These are phyloP conservation scores for Corydoras sp. DNA, from an alignment of 2,113 vertebrate genomes.

Conservation along the genomic window DNA sequence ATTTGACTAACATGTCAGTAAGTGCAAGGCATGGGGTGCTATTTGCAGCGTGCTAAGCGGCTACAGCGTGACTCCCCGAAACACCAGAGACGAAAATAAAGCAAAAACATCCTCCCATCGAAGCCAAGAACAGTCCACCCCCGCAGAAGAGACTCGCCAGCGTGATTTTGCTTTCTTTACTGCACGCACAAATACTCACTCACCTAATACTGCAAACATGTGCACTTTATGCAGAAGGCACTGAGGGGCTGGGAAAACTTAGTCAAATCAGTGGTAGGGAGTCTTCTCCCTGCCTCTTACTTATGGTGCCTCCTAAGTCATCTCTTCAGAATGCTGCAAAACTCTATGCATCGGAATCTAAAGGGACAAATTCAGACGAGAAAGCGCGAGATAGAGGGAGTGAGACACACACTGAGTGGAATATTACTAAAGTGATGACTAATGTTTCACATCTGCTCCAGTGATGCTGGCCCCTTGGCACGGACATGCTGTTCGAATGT, in stretches of 20 bases:
- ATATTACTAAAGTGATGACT: conserved; percentile 23
- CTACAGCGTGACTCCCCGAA: conserved; percentile 24
- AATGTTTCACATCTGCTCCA: conserved; percentile 38
- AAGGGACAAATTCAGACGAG: too few species aligned
- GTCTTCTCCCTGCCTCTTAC: conserved; percentile 18
- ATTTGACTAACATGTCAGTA: neutral
- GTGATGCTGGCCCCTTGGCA: conserved; percentile 5
- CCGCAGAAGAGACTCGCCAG: conserved; percentile 13
- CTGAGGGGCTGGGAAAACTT: conserved; percentile 18
- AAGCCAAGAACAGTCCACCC: conserved; percentile 25
- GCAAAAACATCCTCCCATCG: conserved; percentile 29
- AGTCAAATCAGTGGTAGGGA: conserved; percentile 39
- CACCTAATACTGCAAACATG: conserved; percentile 37
- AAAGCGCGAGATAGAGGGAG: neutral
- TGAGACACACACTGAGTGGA: neutral
- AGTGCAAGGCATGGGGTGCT: conserved; percentile 15
- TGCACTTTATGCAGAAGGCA: conserved; percentile 43
- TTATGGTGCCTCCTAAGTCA: neutral
- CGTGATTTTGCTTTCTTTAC: conserved; percentile 14
- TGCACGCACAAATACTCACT: neutral
- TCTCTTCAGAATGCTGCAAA: neutral
- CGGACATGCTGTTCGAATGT: neutral
- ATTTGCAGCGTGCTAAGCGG: conserved; percentile 20
- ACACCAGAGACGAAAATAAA: conserved; percentile 28
- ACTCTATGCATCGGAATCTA: too few species aligned